Evolutionary conservation across 1,140 invertebrate genomes (phyloP).

Genomic region (Megalopta genalis): DNA sequence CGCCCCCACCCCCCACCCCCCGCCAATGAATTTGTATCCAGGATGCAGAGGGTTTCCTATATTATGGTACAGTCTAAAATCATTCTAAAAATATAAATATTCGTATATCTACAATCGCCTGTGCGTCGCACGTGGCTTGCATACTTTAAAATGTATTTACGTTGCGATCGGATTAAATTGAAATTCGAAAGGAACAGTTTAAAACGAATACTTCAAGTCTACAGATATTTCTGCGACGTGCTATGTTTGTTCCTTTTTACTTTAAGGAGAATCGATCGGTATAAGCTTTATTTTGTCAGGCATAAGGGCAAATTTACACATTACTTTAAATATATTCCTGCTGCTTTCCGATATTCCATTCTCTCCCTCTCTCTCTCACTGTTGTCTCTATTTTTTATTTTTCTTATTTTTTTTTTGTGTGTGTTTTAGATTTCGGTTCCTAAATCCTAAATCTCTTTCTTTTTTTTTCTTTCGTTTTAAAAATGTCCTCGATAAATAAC

Average conservation of each 20-base stretch:
- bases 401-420: background rate
- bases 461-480: constrained; percentile 26
- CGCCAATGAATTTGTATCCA: constrained; percentile 15
- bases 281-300: constrained; percentile 62
- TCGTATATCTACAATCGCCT: constrained; percentile 30
- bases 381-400: background rate
- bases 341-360: constrained; percentile 20
- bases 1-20: too few species aligned
- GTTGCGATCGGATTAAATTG: background rate
- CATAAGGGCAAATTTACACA: constrained; percentile 50
- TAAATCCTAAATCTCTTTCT: constrained; percentile 23
- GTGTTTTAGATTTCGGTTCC: background rate
- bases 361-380: constrained; percentile 1
- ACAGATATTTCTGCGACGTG: background rate
- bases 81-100: constrained; percentile 50
- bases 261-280: constrained; percentile 12
- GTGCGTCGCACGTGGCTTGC: background rate
- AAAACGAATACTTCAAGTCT: background rate
- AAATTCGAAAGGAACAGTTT: background rate
- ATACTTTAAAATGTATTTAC: background rate
- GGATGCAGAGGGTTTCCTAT: background rate
- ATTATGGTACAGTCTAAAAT: constrained; percentile 32
- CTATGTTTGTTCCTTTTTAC: background rate
- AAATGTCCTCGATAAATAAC: constrained; percentile 43
- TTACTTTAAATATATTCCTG: constrained; percentile 32